Conservation (phyloP, 2,888 invertebrate species). For the Rhagonycha fulva region DNA sequence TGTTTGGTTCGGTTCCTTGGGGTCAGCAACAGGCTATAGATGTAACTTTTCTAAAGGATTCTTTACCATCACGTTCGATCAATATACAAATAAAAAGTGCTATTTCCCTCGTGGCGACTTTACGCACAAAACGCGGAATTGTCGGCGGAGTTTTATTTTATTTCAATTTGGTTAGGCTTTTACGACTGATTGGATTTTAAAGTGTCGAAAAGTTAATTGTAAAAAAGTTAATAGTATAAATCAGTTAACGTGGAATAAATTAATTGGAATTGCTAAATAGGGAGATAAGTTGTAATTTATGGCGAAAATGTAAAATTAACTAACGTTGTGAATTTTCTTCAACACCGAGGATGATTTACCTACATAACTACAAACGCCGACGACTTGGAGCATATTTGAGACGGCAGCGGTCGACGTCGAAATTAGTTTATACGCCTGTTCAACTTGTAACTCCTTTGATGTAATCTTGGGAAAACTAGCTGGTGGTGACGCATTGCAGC, state of each 20-base stretch:
- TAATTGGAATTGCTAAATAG: constrained; percentile 33
- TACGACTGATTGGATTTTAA: neutral
- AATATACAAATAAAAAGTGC: constrained; percentile 27
- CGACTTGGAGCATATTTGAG: constrained; percentile 27
- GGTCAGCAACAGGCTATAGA: constrained; percentile 16
- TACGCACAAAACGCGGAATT: constrained; percentile 14
- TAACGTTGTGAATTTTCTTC: neutral
- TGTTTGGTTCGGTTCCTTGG: constrained; percentile 12
- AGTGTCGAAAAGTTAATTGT: neutral
- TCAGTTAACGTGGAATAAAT: constrained; percentile 24
- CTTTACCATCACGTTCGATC: constrained; percentile 11
- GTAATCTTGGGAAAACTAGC: constrained; percentile 33
- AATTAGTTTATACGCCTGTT: constrained; percentile 38
- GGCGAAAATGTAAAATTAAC: neutral
- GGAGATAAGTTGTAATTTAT: constrained; percentile 28
- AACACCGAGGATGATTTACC: neutral
- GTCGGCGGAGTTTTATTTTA: constrained; percentile 19
- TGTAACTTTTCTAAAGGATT: constrained; percentile 4
- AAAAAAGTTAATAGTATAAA: neutral
- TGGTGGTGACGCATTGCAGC: constrained; percentile 43
- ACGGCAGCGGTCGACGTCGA: constrained; percentile 22
- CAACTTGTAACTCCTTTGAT: constrained; percentile 39
- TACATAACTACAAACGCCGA: neutral
- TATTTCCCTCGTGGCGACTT: constrained; percentile 23
- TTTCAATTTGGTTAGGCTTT: constrained; percentile 19